Conservation (phyloP, 37 sponge, comb jelly and placozoan species). For the Beroe ovata region DNA sequence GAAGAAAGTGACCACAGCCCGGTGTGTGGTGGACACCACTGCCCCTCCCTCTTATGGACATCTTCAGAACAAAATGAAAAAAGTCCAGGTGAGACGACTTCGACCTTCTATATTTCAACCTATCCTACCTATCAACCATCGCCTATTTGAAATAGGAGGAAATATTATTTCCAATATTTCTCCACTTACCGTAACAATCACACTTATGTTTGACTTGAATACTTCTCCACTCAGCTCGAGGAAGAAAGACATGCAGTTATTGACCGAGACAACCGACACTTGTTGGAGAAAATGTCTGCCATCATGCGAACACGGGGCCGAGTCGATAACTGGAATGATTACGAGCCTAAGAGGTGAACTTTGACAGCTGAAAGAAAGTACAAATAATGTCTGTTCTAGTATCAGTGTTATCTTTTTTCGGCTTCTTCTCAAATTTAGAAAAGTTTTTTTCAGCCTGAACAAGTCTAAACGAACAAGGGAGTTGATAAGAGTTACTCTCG, state of each 20-base stretch:
- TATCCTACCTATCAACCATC: too few relatives aligned
- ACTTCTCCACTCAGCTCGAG: constrained; percentile 45
- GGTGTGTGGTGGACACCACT: constrained; percentile 50
- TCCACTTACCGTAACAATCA: background rate
- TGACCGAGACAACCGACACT: constrained; percentile 67
- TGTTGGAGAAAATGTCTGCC: constrained; percentile 70
- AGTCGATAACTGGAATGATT: constrained; percentile 68
- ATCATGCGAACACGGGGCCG: constrained; percentile 70
- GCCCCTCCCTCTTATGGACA: constrained; percentile 39
- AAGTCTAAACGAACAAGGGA: constrained; percentile 65
- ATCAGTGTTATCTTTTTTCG: background rate
- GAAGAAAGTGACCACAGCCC: constrained; percentile 38
- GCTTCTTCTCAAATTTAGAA: too few relatives aligned
- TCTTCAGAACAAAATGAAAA: constrained; percentile 63
- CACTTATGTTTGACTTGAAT: background rate
- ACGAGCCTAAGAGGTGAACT: constrained; percentile 71
- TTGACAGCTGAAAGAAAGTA: background rate
- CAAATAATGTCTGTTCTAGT: background rate
- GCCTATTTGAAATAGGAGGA: too few relatives aligned
- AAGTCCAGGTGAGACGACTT: constrained; percentile 68
- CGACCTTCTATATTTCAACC: too few relatives aligned
- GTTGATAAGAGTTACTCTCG: constrained; percentile 63
- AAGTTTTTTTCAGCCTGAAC: constrained; percentile 70
- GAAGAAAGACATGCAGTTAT: constrained; percentile 69
- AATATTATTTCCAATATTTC: too few relatives aligned